Evolutionary conservation across 2,797 vertebrate species (phyloP).

Genomic region (Melanotaenia trifasciata): DNA sequence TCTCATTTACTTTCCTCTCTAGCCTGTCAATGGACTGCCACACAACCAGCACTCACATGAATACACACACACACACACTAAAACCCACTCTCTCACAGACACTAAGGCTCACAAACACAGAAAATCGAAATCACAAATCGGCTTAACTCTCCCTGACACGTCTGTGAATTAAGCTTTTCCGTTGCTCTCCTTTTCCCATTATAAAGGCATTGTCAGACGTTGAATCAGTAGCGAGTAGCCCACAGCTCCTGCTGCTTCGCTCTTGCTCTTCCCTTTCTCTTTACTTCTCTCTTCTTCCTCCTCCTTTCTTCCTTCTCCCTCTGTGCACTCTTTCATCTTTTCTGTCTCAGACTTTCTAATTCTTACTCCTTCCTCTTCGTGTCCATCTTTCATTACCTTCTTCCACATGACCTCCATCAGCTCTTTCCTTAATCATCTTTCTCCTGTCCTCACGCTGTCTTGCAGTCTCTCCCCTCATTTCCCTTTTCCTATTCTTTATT

Average conservation of each 20-base stretch:
- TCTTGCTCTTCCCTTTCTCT: slow-evolving; percentile 33
- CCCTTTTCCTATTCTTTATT: slow-evolving; percentile 14
- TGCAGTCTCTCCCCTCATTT: slow-evolving; percentile 25
- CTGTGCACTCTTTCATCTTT: slow-evolving; percentile 21
- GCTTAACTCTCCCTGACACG: slow-evolving; percentile 82
- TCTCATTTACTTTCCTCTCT: slow-evolving; percentile 54
- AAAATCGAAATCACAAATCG: slow-evolving; percentile 84
- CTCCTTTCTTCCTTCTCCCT: slow-evolving; percentile 30
- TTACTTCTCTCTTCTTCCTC: slow-evolving; percentile 24
- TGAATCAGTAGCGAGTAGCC: slow-evolving; percentile 78
- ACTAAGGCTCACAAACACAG: slow-evolving; percentile 76
- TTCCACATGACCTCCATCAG: slow-evolving; percentile 60
- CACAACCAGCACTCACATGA: slow-evolving; percentile 34
- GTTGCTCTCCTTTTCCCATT: slow-evolving; percentile 77
- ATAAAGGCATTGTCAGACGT: slow-evolving; percentile 77
- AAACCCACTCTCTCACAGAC: slow-evolving; percentile 67
- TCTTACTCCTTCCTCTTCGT: slow-evolving; percentile 21
- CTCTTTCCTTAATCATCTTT: slow-evolving; percentile 60
- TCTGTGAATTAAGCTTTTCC: slow-evolving; percentile 83
- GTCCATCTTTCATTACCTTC: slow-evolving; percentile 19
- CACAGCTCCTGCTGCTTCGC: slow-evolving; percentile 63
- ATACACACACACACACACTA: slow-evolving; percentile 32
- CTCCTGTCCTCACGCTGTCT: slow-evolving; percentile 40
- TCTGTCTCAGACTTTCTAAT: slow-evolving; percentile 14
- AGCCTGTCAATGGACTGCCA: slow-evolving; percentile 40